Percentiles rank a stretch among this genome's conserved stretches.
Evolutionary conservation across 2,113 vertebrate genomes (phyloP).

Genomic region (Nyctereutes procyonoides): DNA sequence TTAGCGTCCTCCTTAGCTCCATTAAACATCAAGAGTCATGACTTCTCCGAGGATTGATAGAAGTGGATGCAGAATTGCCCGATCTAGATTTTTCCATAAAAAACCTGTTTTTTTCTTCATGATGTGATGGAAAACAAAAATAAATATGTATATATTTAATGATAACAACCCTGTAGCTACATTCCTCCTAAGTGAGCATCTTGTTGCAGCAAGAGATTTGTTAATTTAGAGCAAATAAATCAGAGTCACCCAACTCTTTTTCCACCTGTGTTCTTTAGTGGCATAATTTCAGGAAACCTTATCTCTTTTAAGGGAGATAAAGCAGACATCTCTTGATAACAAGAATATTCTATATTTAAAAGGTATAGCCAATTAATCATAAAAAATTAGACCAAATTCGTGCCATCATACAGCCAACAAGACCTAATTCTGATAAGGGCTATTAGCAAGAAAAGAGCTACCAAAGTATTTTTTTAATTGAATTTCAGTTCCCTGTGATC

Average conservation of each 20-base stretch:
- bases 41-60: constrained; percentile 2
- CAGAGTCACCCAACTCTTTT: not conserved
- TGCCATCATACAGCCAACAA: not conserved
- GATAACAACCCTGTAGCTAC: not conserved
- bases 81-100: not conserved
- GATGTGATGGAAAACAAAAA: not conserved
- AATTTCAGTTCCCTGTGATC: constrained; percentile 33
- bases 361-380: constrained; percentile 29
- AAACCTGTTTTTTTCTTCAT: not conserved
- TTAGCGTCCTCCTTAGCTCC: not conserved
- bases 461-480: not conserved
- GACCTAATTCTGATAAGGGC: not conserved
- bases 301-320: not conserved
- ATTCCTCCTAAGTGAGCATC: not conserved
- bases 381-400: not conserved
- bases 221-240: constrained; percentile 23
- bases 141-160: not conserved
- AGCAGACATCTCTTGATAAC: not conserved
- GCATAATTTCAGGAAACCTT: not conserved
- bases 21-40: not conserved
- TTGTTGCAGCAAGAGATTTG: not conserved
- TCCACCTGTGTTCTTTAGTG: not conserved
- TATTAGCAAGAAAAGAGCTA: constrained; percentile 14
- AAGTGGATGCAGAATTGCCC: not conserved
- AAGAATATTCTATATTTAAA: constrained; percentile 41